Evolutionary conservation across 1,140 invertebrate species (phyloP), one percentile per base, ranked within the genome.

Genomic region (Cotesia glomerata): DNA sequence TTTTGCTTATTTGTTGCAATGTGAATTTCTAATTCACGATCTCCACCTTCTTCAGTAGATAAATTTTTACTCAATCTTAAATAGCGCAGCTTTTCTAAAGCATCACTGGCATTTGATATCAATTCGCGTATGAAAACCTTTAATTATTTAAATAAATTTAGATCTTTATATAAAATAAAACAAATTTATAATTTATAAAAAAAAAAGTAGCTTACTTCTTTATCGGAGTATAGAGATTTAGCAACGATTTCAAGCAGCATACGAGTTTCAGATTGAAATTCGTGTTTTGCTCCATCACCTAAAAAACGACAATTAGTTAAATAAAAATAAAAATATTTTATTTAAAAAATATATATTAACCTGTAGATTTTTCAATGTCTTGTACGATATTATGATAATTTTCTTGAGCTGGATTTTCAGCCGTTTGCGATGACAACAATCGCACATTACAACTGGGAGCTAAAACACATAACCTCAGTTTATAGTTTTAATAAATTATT

Each of bases 231-330:
- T 9, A 99, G 88, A 1, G 97, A 98, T 81, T 95, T 95, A 1
- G 98, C 97, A 8, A 99, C 97, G 87, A 99, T 99, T 84, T 99
- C 96, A 32, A 99, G 85, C 9, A 99, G 84, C 93, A 98, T 97
- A 75, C 93, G 89, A 0, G 97, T 99, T 89, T 99, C 97, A 0
- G 98, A 97, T 84, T 98, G 95, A 84, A 99, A 99, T 85, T 98
- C 93, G 87, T 92, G 91, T 78, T 91, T 92, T 58, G 74, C 80
- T 65, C 78, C 82, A 75, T 88, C 83, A 65, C 89, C 88, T 89
- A 59, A 2, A 75, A 82, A 64, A 71, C 69, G 70, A 75, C 70
- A 58, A 62, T 75, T 65, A 9, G 13, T 32, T 52, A 76, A 49
- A 18, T 39, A 45, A 63, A 39, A 18, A 11, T 56, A 58, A 69